A percentile compares a stretch with the other conserved stretches of the same genome.
Evolutionary conservation across 1,140 invertebrate genomes (phyloP).

Genomic region (Anoplolepis gracilipes): DNA sequence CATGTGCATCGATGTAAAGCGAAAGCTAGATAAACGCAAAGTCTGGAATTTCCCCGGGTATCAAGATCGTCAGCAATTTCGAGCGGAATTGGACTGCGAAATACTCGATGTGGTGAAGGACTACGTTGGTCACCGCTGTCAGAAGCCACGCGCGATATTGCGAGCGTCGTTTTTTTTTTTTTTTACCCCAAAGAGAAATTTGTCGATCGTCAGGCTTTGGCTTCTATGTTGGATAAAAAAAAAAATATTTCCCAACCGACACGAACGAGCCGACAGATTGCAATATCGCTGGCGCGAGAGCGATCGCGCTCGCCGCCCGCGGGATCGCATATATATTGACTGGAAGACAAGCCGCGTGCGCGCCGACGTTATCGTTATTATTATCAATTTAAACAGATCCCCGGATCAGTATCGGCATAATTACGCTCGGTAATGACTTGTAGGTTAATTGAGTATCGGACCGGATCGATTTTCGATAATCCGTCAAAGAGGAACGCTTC

Average conservation of each 20-base stretch:
- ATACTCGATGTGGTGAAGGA: slow-evolving; percentile 34
- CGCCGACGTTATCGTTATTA: slow-evolving; percentile 68
- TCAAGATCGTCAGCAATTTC: slow-evolving; percentile 55
- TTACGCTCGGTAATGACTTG: slow-evolving; percentile 71
- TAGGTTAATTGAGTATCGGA: slow-evolving; percentile 68
- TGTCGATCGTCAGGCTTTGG: slow-evolving; percentile 32
- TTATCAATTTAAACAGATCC: slow-evolving; percentile 72
- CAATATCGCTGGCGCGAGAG: slow-evolving; percentile 41
- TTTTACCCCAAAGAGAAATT: slow-evolving; percentile 36
- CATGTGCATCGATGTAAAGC: not conserved
- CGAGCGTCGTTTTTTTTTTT: slow-evolving; percentile 3
- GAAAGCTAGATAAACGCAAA: not conserved
- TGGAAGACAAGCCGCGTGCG: not conserved
- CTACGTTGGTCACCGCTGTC: slow-evolving; percentile 12
- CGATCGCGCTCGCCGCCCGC: not conserved
- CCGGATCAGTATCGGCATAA: slow-evolving; percentile 70
- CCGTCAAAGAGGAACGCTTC: slow-evolving; percentile 67
- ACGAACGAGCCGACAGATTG: slow-evolving; percentile 18
- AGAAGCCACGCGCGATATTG: slow-evolving; percentile 50
- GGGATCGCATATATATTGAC: not conserved
- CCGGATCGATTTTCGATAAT: slow-evolving; percentile 75
- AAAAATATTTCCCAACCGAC: slow-evolving; percentile 32
- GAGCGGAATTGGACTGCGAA: slow-evolving; percentile 25
- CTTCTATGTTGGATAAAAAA: slow-evolving; percentile 8
- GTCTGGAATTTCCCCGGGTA: slow-evolving; percentile 2